These are phyloP conservation scores for Odontothrips loti DNA, from an alignment of 2,888 invertebrate genomes.

Conservation along the genomic window DNA sequence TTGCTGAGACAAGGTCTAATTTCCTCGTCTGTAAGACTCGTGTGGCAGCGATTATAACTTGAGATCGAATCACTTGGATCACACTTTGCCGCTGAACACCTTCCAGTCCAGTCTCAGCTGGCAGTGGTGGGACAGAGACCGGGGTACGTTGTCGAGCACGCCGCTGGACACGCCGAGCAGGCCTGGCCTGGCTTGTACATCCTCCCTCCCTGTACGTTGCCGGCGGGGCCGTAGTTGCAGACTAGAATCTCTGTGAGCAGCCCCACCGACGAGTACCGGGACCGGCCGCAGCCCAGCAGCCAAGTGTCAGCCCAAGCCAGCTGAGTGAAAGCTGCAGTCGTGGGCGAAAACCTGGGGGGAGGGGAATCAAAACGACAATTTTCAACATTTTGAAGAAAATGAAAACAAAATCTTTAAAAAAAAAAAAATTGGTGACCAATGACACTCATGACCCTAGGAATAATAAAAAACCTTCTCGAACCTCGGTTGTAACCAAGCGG, in stretches of 20 bases:
- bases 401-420: no score
- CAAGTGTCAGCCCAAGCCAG: constrained; percentile 85
- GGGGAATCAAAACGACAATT: neutral
- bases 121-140: neutral
- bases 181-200: constrained; percentile 30
- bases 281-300: constrained; percentile 78
- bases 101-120: neutral
- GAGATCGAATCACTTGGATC: neutral
- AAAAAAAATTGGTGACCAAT: no score
- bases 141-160: constrained; percentile 24
- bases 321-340: constrained; percentile 47
- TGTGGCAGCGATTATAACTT: neutral
- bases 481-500: neutral
- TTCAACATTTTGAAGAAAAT: neutral
- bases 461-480: no score
- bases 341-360: constrained; percentile 4
- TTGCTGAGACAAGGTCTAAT: no score
- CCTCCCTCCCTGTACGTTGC: constrained; percentile 17
- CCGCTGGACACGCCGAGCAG: constrained; percentile 33
- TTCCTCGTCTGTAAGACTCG: no score
- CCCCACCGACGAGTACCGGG: constrained; percentile 65
- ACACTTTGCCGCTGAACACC: neutral
- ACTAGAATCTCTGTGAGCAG: constrained; percentile 68
- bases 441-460: no score
- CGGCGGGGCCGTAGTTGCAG: constrained; percentile 75